Evolutionary conservation across 2,888 invertebrate genomes (phyloP).

Genomic region (Apodemia zela): DNA sequence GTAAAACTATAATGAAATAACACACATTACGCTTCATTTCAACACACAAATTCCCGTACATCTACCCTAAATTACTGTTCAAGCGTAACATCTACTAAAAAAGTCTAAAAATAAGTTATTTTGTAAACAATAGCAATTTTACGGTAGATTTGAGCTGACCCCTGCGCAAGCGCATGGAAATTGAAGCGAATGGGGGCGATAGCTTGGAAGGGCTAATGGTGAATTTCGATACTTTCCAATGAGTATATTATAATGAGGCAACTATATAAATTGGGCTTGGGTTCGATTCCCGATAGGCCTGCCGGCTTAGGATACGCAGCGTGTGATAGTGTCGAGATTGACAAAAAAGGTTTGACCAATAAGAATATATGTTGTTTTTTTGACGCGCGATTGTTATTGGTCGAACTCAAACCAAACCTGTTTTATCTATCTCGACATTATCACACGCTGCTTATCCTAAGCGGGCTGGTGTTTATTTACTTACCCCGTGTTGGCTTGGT

Average conservation of each 20-base stretch:
- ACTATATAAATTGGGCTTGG: no score
- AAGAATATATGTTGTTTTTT: no score
- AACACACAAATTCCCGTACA: constrained; percentile 1
- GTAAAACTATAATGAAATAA: background rate
- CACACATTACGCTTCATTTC: background rate
- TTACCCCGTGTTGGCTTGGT: no score
- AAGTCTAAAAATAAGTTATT: constrained; percentile 56
- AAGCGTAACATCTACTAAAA: constrained; percentile 21
- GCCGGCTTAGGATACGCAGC: no score
- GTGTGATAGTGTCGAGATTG: no score
- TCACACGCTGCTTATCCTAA: no score
- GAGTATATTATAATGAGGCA: background rate
- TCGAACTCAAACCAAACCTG: no score
- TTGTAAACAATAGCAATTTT: constrained; percentile 75
- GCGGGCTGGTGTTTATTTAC: no score
- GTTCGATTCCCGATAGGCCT: no score
- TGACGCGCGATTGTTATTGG: no score
- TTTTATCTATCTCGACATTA: no score
- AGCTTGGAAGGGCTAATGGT: constrained; percentile 7
- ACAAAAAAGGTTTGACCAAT: no score
- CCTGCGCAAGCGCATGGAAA: constrained; percentile 52
- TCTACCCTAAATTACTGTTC: constrained; percentile 14
- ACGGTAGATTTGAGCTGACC: constrained; percentile 57
- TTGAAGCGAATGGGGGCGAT: constrained; percentile 17
- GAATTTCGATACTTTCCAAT: constrained; percentile 9